Evolutionary conservation across 2,113 vertebrate species (phyloP), one percentile per base, ranked within the genome.

Genomic region (Hipposideros armiger): DNA sequence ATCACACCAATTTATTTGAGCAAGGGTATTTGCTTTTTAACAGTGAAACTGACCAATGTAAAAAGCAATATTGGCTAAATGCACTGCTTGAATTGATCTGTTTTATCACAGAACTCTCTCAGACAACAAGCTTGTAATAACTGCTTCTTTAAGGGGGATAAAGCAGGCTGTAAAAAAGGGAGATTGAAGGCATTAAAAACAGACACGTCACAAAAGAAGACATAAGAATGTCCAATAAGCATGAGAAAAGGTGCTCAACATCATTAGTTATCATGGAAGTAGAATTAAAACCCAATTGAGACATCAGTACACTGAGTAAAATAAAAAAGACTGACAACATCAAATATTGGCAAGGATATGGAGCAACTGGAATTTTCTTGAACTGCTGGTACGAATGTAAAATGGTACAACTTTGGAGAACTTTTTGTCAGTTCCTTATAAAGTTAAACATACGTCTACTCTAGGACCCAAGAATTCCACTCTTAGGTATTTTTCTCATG

Each of bases 1-100:
- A 47, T 95, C 72, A 56, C 50, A 88, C 6, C 24, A 42, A 82
- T 94, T 96, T 95, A 91, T 91, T 93, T 73, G 60, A 89, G 50
- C 84, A 84, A 87, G 54, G 30, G 19, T 54, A 54, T 94, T 95
- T 90, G 60, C 73, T 96, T 87, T 94, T 73, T 83, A 95, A 60
- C n/a, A 36, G n/a, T 82, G 85, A 83, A 89, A 90, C 30, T 58
- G n/a, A 50, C 76, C 84, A 56, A 28, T 72, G 62, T 83, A 76
- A 72, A 96, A 91, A 73, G n/a, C 47, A 54, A 4, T 73, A 86
- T 86, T 81, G 56, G 69, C 70, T 92, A 86, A 87, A 77, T 83
- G 45, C 78, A n/a, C 40, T 85, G 40, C 74, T 95, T 70, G 80
- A 90, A 82, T 95, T 82, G 80, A 89, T 96, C 45, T 82, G 17